Base-by-base conservation (phyloP, 2,888 invertebrate species). In the Lepidocyrtoides sp. region DNA sequence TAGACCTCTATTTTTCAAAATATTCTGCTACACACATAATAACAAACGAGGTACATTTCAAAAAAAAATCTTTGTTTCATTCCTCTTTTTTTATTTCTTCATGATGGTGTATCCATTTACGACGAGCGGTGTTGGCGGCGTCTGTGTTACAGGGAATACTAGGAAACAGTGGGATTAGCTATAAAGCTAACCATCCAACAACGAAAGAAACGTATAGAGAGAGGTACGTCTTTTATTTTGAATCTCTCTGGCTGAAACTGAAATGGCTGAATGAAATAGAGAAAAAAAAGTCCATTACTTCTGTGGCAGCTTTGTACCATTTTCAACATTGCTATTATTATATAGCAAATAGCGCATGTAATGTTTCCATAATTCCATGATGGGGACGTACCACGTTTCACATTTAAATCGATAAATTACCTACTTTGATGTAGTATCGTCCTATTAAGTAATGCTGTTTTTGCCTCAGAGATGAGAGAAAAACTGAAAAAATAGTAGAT, bases 401-500 rank as follows among this genome's bases (percentile, higher is more conserved):
- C 89, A 89, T 89, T 89, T 54, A 82, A 89, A 89, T 89, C 89
- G 82, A 89, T 89, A 89, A 89, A 89, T 89, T 89, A 83, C 88
- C 66, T 87, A 48, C 81, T 88, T 88, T 88, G 60, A 86, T 86
- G 23, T 63, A 86, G 44, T 75, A 20, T 54, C 3, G 29, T 51
- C 57, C 7, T 57, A 57, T 20, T 20, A 48, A 51, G 72, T 72
- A 44, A 20, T 44, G 44, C 20, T 63, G 0, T 84, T 72, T 63
- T 84, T 32, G 23, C 26, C 8, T 26, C 63, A 54, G 29, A 12
- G 84, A 20, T n/a, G 20, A 14, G 23, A 32, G 75, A 48, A 8
- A 79, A 26, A 29, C 10, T 29, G 14, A 44, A 72, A 72, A 72
- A 72, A n/a, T 63, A n/a, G 32, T 32, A 32, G 29, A 8, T 10